A percentile compares a stretch with the other conserved stretches of the same genome.
These are phyloP conservation scores for Chelonus insularis DNA, from an alignment of 1,140 invertebrate species.

Conservation along the genomic window DNA sequence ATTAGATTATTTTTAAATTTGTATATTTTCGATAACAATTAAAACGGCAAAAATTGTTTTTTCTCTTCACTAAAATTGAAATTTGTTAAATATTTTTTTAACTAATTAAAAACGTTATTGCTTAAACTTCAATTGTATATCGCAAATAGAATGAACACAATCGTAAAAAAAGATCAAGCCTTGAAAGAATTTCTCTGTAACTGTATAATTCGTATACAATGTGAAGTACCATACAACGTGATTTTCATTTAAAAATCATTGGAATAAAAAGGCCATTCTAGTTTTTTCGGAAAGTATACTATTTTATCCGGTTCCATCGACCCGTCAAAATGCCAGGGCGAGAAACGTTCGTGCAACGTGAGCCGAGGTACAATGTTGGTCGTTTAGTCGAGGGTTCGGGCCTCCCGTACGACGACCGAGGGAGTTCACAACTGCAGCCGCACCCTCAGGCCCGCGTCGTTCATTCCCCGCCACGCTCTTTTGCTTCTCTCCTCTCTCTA, in stretches of 20 bases:
- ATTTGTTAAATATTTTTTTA: too few species aligned
- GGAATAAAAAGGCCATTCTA: background rate
- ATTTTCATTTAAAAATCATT: background rate
- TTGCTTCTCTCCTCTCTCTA: background rate
- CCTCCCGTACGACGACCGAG: constrained; percentile 5
- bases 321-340: background rate
- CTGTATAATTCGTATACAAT: too few species aligned
- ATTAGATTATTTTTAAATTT: too few species aligned
- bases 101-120: too few species aligned
- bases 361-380: constrained; percentile 34
- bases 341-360: constrained; percentile 32
- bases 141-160: too few species aligned
- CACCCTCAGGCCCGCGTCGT: constrained; percentile 9
- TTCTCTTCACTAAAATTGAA: too few species aligned
- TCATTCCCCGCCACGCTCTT: constrained; percentile 16
- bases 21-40: too few species aligned
- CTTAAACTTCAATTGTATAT: too few species aligned
- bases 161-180: too few species aligned
- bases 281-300: constrained; percentile 1
- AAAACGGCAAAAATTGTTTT: too few species aligned
- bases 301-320: constrained; percentile 4
- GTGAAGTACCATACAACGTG: too few species aligned
- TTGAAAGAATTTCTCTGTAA: too few species aligned
- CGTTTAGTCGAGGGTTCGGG: constrained; percentile 25
- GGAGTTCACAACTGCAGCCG: constrained; percentile 32